A percentile compares a stretch with the other conserved stretches of the same genome.
Evolutionary conservation across 2,888 invertebrate genomes (phyloP).

Genomic region (Oxystoma pomonae): DNA sequence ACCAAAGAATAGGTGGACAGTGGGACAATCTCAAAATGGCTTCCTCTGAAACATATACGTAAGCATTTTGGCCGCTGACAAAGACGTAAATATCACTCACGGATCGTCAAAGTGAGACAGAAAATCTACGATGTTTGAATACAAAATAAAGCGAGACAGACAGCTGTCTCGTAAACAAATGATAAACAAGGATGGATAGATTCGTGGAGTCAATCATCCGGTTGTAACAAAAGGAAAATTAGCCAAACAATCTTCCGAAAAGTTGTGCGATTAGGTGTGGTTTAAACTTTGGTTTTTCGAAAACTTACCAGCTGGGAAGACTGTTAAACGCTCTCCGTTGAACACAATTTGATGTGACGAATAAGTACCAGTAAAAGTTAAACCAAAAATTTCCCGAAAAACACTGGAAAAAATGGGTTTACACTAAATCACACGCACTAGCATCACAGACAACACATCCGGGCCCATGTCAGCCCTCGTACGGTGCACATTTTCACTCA

Average conservation of each 20-base stretch:
- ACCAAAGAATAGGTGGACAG: slow-evolving; percentile 18
- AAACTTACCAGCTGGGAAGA: slow-evolving; percentile 17
- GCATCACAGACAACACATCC: slow-evolving; percentile 26
- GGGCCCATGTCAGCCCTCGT: slow-evolving; percentile 9
- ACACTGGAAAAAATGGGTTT: slow-evolving; percentile 24
- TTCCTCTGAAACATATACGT: slow-evolving; percentile 35
- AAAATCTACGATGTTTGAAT: slow-evolving; percentile 15
- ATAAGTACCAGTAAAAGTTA: slow-evolving; percentile 15
- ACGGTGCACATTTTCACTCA: no score
- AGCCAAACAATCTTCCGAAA: not conserved
- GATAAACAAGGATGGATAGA: not conserved
- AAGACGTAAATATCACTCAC: slow-evolving; percentile 23
- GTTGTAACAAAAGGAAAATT: slow-evolving; percentile 27
- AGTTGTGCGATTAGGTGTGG: slow-evolving; percentile 2
- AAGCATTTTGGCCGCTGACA: slow-evolving; percentile 23
- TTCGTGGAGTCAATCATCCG: not conserved
- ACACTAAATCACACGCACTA: slow-evolving; percentile 29
- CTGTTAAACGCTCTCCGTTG: slow-evolving; percentile 2
- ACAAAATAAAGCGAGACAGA: slow-evolving; percentile 18
- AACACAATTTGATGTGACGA: slow-evolving; percentile 2
- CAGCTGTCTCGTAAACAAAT: slow-evolving; percentile 16
- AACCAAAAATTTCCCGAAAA: slow-evolving; percentile 13
- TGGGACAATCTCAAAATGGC: slow-evolving; percentile 42
- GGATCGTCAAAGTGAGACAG: slow-evolving; percentile 27
- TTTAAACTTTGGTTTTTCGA: not conserved